These are phyloP conservation scores for Gephyroberyx darwinii DNA, from an alignment of 2,797 vertebrate species.

Conservation along the genomic window DNA sequence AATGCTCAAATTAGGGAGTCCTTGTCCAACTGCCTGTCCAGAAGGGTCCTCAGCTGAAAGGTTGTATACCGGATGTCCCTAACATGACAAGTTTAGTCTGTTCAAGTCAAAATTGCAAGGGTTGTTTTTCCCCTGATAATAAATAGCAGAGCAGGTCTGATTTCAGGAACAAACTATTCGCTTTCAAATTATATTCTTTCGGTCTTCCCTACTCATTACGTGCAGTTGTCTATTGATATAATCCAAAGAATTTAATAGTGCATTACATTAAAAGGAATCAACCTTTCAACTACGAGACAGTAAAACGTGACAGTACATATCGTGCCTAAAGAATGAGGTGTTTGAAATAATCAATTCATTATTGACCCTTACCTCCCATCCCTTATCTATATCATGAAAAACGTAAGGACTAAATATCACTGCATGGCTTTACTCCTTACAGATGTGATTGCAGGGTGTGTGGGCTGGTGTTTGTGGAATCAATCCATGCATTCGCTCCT, in stretches of 20 bases:
- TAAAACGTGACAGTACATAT: conserved; percentile 36
- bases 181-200: background rate
- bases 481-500: conserved; percentile 54
- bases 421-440: conserved; percentile 55
- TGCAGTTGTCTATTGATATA: conserved; percentile 26
- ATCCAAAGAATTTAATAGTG: conserved; percentile 34
- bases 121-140: background rate
- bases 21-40: too few species aligned
- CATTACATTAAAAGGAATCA: conserved; percentile 23
- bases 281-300: conserved; percentile 19
- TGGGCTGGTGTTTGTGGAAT: conserved; percentile 62
- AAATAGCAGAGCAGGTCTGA: background rate
- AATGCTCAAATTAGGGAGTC: too few species aligned
- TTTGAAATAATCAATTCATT: conserved; percentile 27
- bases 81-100: background rate
- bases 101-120: background rate
- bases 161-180: conserved; percentile 1
- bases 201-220: background rate
- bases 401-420: conserved; percentile 33
- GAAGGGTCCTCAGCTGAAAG: too few species aligned
- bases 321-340: conserved; percentile 25
- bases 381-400: conserved; percentile 40
- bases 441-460: conserved; percentile 64
- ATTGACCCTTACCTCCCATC: conserved; percentile 15
- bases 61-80: background rate